These are phyloP conservation scores for Neolamprologus multifasciatus DNA, from an alignment of 2,797 vertebrate genomes.

Conservation along the genomic window DNA sequence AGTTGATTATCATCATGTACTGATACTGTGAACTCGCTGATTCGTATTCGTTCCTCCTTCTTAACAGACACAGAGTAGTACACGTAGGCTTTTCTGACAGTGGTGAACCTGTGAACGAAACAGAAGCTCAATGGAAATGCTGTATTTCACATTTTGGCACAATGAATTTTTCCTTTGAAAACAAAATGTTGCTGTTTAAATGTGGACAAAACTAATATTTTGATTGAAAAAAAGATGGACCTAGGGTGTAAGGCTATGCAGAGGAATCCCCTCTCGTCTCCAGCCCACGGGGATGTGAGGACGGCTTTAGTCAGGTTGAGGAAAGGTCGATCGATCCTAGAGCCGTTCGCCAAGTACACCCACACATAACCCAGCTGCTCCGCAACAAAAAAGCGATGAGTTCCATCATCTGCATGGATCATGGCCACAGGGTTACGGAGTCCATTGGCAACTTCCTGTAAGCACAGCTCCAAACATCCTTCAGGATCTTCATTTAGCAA, in stretches of 20 bases:
- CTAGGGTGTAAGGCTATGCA: constrained; percentile 79
- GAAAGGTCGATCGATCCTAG: constrained; percentile 78
- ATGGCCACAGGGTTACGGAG: constrained; percentile 83
- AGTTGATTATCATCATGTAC: constrained; percentile 74
- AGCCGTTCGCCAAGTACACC: constrained; percentile 79
- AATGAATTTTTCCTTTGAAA: neutral
- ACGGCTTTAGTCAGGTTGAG: constrained; percentile 79
- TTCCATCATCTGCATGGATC: constrained; percentile 80
- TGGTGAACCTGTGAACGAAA: constrained; percentile 40
- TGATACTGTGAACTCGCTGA: constrained; percentile 79
- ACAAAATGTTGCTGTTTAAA: neutral
- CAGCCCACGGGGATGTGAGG: constrained; percentile 78
- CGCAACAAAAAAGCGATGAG: constrained; percentile 80
- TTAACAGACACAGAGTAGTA: constrained; percentile 81
- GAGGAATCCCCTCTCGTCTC: constrained; percentile 82
- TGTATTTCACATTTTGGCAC: neutral
- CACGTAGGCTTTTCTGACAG: constrained; percentile 77
- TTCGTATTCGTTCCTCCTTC: constrained; percentile 77
- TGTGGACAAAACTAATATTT: neutral
- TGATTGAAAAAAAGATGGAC: constrained; percentile 10
- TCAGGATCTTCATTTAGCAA: constrained; percentile 66
- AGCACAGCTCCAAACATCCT: constrained; percentile 81
- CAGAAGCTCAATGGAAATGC: neutral
- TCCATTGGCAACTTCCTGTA: constrained; percentile 78
- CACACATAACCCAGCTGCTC: constrained; percentile 84